Base-by-base conservation (phyloP, 2,888 invertebrate genomes). In the Scotopteryx bipunctaria region DNA sequence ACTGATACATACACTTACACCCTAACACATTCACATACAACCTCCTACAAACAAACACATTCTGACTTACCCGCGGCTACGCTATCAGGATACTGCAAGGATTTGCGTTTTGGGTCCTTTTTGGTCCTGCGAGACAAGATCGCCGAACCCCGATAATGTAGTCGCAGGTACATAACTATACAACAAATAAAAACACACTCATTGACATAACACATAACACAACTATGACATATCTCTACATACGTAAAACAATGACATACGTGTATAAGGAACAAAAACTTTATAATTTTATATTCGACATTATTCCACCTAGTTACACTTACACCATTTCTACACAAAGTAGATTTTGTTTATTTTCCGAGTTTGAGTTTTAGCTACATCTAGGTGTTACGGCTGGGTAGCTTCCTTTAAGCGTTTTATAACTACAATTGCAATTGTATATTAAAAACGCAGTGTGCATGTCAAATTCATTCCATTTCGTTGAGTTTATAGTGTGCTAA, bases 401-500 rank as follows among this genome's bases (percentile, higher is more conserved):
- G 57, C 56, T 61, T 61, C 16, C 25, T 50, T 51, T 50, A 42
- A 23, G n/a, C n/a, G n/a, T 44, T 56, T 56, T 57, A 35, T 52
- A 41, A 31, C 38, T 19, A 27, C 16, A 1, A 16, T 41, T 38
- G 9, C 3, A 32, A 31, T 5, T 9, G 13, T 41, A 15, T 16
- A 35, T 42, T 29, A 37, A 25, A 27, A 13, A 6, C 33, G 46
- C 51, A 56, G 40, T 65, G 67, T 70, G 76, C 76, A 75, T 74
- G 74, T 68, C 62, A 63, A 61, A 55, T 52, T 59, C 55, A 66
- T 66, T 31, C 48, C 41, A 48, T 60, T 23, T 43, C n/a, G 5
- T 27, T 27, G 27, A 57, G 57, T 57, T 56, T 58, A 48, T 16
- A 50, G 55, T 64, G 57, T 55, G 46, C 19, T 55, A 42, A 57